These are phyloP conservation scores for Oithona nana DNA, from an alignment of 2,888 invertebrate species.

Conservation along the genomic window DNA sequence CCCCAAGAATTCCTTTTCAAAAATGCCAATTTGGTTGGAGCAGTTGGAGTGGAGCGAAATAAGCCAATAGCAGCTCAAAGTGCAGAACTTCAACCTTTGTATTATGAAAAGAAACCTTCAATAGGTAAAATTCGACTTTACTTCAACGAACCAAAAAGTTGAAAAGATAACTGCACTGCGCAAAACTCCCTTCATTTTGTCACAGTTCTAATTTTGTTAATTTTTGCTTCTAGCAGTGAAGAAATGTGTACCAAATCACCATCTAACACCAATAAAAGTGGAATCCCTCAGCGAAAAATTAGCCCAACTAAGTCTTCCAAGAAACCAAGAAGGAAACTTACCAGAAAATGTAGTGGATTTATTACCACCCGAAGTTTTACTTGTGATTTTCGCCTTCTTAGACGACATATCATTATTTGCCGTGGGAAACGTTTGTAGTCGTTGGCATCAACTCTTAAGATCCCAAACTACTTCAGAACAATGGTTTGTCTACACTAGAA, in stretches of 20 bases:
- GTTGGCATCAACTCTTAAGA: slow-evolving; percentile 57
- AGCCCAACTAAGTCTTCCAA: slow-evolving; percentile 36
- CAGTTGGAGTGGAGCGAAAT: no score
- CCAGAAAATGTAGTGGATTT: slow-evolving; percentile 46
- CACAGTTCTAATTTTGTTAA: no score
- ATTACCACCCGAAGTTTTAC: slow-evolving; percentile 56
- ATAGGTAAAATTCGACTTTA: no score
- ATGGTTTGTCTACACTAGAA: slow-evolving; percentile 56
- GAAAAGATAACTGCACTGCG: slow-evolving; percentile 13
- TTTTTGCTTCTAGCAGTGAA: no score
- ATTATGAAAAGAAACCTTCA: no score
- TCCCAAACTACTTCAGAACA: slow-evolving; percentile 54
- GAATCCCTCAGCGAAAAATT: slow-evolving; percentile 31
- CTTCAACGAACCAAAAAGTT: neutral
- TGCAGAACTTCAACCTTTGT: no score
- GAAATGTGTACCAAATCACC: neutral
- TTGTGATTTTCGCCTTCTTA: slow-evolving; percentile 67
- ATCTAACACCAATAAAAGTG: neutral
- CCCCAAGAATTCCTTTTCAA: neutral
- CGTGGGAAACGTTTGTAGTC: slow-evolving; percentile 61
- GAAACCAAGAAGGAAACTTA: slow-evolving; percentile 36
- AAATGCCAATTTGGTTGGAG: no score
- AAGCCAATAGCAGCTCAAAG: neutral
- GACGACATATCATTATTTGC: slow-evolving; percentile 82
- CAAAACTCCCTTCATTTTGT: no score